A percentile compares a stretch with the other conserved stretches of the same genome.
Evolutionary conservation across 1,140 invertebrate species (phyloP).

Genomic region (Drosophila sucinea): DNA sequence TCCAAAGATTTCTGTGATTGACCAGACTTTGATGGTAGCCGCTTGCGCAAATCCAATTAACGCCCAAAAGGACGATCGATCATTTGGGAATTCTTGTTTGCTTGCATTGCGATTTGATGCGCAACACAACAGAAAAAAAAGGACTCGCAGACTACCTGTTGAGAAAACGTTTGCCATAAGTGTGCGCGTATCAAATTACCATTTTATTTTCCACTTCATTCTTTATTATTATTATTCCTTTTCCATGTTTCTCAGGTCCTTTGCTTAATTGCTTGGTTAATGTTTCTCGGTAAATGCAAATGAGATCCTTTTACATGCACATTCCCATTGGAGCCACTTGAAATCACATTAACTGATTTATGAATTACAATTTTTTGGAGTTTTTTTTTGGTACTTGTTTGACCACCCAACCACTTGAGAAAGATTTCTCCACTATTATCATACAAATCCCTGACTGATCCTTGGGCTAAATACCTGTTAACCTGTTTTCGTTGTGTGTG

Average conservation of each 20-base stretch:
- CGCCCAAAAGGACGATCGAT: slow-evolving; percentile 57
- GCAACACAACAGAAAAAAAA: slow-evolving; percentile 38
- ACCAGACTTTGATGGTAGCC: slow-evolving; percentile 60
- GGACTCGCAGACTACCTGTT: slow-evolving; percentile 56
- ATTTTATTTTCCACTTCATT: slow-evolving; percentile 44
- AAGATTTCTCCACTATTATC: slow-evolving; percentile 9
- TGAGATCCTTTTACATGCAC: slow-evolving; percentile 23
- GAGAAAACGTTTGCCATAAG: slow-evolving; percentile 61
- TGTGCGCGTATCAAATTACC: slow-evolving; percentile 74
- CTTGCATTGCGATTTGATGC: slow-evolving; percentile 67
- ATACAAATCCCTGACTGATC: slow-evolving; percentile 68
- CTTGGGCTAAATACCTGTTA: slow-evolving; percentile 68
- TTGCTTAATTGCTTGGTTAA: slow-evolving; percentile 48
- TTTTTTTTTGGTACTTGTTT: slow-evolving; percentile 1
- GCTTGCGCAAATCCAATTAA: slow-evolving; percentile 75
- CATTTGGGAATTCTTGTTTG: slow-evolving; percentile 47
- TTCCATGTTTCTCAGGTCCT: slow-evolving; percentile 19
- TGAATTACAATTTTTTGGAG: slow-evolving; percentile 38
- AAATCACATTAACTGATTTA: slow-evolving; percentile 42
- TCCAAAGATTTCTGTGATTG: slow-evolving; percentile 34
- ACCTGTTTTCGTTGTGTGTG: slow-evolving; percentile 51
- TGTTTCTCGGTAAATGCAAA: slow-evolving; percentile 42
- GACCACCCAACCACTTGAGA: slow-evolving; percentile 65
- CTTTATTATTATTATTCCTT: slow-evolving; percentile 36
- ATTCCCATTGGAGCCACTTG: slow-evolving; percentile 18